Percentiles rank a stretch among this genome's conserved stretches.
Evolutionary conservation across 2,113 vertebrate genomes (phyloP).

Genomic region (Microtus oregoni): DNA sequence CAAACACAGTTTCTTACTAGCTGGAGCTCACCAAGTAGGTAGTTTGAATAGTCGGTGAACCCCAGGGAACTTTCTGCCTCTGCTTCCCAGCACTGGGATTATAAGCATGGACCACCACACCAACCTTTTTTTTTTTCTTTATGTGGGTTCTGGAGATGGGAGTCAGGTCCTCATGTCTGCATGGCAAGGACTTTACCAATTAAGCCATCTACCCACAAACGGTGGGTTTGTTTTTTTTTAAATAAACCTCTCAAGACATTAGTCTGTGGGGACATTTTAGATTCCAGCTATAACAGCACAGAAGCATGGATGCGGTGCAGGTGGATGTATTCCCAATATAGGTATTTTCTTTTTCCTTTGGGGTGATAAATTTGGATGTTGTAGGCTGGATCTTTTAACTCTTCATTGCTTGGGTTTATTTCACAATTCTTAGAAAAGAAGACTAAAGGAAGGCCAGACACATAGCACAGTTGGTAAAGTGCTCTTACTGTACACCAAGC

Average conservation of each 20-base stretch:
- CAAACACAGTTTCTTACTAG: neutral
- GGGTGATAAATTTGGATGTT: neutral
- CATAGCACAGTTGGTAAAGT: neutral
- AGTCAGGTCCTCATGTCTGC: no score
- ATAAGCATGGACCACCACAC: neutral
- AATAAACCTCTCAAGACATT: neutral
- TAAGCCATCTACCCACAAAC: neutral
- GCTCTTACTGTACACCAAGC: neutral
- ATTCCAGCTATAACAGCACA: no score
- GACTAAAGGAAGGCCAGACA: neutral
- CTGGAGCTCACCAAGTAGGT: neutral
- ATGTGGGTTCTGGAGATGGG: neutral
- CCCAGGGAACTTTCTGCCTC: neutral
- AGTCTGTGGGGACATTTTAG: neutral
- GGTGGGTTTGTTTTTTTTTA: neutral
- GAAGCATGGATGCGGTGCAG: no score
- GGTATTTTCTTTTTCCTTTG: fast-evolving
- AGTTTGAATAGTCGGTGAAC: neutral
- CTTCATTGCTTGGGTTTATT: neutral
- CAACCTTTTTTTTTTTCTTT: neutral
- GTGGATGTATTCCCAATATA: neutral
- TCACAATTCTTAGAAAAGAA: neutral
- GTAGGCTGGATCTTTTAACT: neutral
- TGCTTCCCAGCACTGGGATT: neutral
- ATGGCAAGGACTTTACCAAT: neutral